Conservation (phyloP, 2,113 vertebrate genomes). For the Origma solitaria region DNA sequence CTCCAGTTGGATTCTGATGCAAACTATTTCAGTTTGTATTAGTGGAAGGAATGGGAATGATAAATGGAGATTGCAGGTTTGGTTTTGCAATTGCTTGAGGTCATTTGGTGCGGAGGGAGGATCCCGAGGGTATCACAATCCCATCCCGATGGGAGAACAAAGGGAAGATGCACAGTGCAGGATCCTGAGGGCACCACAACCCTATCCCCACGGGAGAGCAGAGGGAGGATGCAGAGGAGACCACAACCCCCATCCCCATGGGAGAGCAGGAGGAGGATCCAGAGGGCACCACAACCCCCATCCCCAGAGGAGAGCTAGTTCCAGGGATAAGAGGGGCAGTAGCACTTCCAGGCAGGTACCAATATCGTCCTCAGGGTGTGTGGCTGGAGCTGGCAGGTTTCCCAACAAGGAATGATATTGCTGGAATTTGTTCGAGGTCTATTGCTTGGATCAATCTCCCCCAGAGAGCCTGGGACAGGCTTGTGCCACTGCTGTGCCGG, state of each 20-base stretch:
- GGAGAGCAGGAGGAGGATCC: not conserved
- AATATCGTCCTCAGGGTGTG: accelerated
- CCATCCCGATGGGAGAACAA: not conserved
- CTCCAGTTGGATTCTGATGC: not conserved
- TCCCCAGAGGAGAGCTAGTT: not conserved
- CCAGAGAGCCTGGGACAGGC: not conserved
- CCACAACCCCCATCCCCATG: not conserved
- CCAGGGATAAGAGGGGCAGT: not conserved
- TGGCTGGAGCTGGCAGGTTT: not conserved
- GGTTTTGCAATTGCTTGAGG: not conserved
- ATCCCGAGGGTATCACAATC: not conserved
- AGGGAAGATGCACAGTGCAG: not conserved
- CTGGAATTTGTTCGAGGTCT: not conserved
- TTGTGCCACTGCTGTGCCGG: not conserved
- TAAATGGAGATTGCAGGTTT: not conserved
- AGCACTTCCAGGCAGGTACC: not conserved
- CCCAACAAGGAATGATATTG: not conserved
- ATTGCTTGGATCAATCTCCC: not conserved
- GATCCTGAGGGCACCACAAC: not conserved
- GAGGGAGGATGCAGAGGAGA: not conserved
- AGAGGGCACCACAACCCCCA: not conserved
- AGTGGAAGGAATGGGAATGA: not conserved
- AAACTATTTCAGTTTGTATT: not conserved
- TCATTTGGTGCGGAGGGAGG: not conserved
- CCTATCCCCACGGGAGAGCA: not conserved